phyloP scores from a whole-genome alignment of 2,797 vertebrate species.

The Silurus lanzhouensis region DNA sequence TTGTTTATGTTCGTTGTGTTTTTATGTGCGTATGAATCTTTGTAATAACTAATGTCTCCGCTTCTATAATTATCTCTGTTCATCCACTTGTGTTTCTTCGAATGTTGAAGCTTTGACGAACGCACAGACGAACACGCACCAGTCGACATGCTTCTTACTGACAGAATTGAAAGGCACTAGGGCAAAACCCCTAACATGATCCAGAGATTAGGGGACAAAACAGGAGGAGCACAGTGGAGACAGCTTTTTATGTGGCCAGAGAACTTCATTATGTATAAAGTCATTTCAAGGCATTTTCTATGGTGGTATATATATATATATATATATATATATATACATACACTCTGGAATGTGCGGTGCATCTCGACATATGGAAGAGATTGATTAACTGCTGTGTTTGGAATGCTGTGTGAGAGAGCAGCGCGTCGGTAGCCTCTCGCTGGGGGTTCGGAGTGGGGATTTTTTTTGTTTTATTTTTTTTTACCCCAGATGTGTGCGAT shows the following conservation, averaged over 20 bases:
- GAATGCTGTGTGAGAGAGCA: conserved; percentile 28
- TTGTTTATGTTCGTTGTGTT: not conserved
- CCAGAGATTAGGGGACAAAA: not conserved
- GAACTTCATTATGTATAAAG: not conserved
- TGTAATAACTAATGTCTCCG: not conserved
- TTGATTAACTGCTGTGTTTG: conserved; percentile 44
- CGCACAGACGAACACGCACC: not conserved
- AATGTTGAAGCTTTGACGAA: not conserved
- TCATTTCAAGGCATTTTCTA: not conserved
- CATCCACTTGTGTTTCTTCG: conserved; percentile 23
- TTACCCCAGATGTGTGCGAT: conserved; percentile 3
- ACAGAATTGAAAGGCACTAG: not conserved
- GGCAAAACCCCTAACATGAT: not conserved
- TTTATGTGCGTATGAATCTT: conserved; percentile 6
- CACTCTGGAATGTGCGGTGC: conserved; percentile 1
- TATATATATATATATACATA: no score
- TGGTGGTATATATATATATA: no score
- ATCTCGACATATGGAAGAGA: conserved; percentile 43
- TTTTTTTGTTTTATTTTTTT: not conserved
- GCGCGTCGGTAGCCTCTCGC: not conserved
- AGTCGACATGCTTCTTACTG: conserved; percentile 2
- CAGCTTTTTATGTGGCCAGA: not conserved
- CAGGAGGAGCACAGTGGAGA: not conserved
- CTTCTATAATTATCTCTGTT: not conserved
- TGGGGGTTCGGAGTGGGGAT: not conserved